phyloP scores from a whole-genome alignment of 2,888 invertebrate genomes.

The Margaritifera margaritifera region DNA sequence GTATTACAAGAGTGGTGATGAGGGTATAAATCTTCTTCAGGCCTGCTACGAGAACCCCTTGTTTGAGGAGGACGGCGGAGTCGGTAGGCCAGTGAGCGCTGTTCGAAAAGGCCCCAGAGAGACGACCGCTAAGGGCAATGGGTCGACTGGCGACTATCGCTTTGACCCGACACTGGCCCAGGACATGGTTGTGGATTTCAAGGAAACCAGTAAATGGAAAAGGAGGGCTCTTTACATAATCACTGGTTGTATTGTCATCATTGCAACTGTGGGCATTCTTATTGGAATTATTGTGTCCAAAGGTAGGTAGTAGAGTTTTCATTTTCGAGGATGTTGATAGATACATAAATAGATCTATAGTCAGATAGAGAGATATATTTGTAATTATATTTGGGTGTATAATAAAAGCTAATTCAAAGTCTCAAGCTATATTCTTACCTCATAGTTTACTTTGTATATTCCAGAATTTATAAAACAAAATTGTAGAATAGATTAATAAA shows the following conservation, averaged over 20 bases:
- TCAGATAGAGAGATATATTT: too few species aligned
- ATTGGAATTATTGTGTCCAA: conserved; percentile 30
- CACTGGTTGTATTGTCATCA: conserved; percentile 15
- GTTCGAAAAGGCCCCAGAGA: too few species aligned
- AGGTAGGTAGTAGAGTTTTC: conserved; percentile 8
- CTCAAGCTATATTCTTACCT: too few species aligned
- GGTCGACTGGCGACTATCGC: conserved; percentile 9
- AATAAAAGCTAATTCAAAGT: too few species aligned
- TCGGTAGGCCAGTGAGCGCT: neutral
- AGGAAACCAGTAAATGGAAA: conserved; percentile 14
- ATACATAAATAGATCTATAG: too few species aligned
- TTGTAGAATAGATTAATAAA: too few species aligned
- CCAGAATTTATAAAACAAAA: too few species aligned
- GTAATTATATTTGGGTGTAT: too few species aligned
- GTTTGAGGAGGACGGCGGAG: conserved; percentile 51
- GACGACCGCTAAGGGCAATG: conserved; percentile 6
- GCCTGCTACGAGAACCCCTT: conserved; percentile 66
- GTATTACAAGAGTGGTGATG: conserved; percentile 44
- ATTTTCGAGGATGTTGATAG: too few species aligned
- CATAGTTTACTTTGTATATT: too few species aligned
- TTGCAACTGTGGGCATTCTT: conserved; percentile 24
- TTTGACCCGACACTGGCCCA: conserved; percentile 33
- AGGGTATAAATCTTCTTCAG: conserved; percentile 62
- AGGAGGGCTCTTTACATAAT: conserved; percentile 22
- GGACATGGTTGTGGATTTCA: conserved; percentile 29